Evolutionary conservation across 64 coral and sea anemone genomes (phyloP), one percentile per base, ranked within the genome.

Genomic region (Pocillopora damicornis): DNA sequence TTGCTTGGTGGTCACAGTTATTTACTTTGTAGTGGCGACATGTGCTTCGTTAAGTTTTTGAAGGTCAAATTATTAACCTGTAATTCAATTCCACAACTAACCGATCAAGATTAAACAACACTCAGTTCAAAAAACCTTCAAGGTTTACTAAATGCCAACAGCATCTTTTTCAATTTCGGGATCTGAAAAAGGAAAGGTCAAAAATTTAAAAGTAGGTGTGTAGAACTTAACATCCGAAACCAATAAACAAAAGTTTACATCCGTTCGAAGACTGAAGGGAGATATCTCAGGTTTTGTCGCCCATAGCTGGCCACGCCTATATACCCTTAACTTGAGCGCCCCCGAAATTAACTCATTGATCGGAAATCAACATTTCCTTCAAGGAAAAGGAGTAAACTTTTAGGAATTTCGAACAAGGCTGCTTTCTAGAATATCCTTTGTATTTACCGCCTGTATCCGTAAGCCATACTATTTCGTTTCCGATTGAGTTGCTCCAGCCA

Each of bases 401-500:
- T 85, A 20, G 80, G 15, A 36, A 83, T 35, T 2, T 63, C 61
- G 17, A 83, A 26, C 35, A 12, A 18, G 30, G 45, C 15, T 16
- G 65, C 17, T 71, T 36, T 56, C 81, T 68, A 71, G 64, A 73
- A 56, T 72, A 20, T 71, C 65, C 38, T 85, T 85, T 83, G 35
- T 67, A 23, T 45, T 59, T 72, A 9, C 13, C 81, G 64, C 81
- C 22, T 73, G 66, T 16, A 72, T 85, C 81, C 81, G 65, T 57
- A 72, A 5, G 10, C 61, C 30, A 61, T 64, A 64, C 14, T 37
- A 64, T 81, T 36, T 9, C 58, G 10, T 1, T n/a, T 23, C 13
- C 81, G 38, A 45, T 65, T 30, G 36, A 0, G n/a, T 18, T 18
- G 68, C 72, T 85, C 71, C 65, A 22, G 81, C 81, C 65, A 72